Evolutionary conservation across 2,888 invertebrate species (phyloP).

Genomic region (Yponomeuta sedellus): DNA sequence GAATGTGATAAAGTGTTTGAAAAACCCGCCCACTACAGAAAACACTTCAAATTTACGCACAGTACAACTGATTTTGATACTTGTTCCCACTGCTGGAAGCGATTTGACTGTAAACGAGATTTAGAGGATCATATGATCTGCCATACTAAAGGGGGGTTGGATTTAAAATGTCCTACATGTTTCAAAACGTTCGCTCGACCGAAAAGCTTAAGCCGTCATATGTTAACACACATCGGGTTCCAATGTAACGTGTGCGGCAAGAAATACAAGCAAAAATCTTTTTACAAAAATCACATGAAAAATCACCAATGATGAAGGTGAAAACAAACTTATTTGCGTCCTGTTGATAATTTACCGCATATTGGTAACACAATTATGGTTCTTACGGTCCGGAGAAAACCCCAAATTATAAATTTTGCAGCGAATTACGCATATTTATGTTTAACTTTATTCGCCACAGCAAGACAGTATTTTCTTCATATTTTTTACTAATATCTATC

Average conservation of each 20-base stretch:
- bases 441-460: too few relatives aligned
- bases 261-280: neutral
- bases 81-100: slow-evolving; percentile 2
- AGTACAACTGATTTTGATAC: neutral
- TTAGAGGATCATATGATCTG: slow-evolving; percentile 35
- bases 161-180: slow-evolving; percentile 38
- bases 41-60: slow-evolving; percentile 6
- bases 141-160: slow-evolving; percentile 41
- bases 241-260: slow-evolving; percentile 7
- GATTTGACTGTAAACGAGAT: slow-evolving; percentile 12
- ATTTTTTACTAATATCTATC: too few relatives aligned
- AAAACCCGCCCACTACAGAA: neutral
- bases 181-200: slow-evolving; percentile 44
- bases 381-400: too few relatives aligned
- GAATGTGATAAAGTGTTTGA: slow-evolving; percentile 2
- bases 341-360: neutral
- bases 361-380: too few relatives aligned
- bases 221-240: slow-evolving; percentile 46
- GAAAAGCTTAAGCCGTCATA: slow-evolving; percentile 33
- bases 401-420: too few relatives aligned
- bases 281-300: neutral
- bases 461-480: too few relatives aligned
- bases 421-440: too few relatives aligned
- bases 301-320: neutral
- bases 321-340: neutral